Conservation (phyloP, 1,140 invertebrate species). For the Zaprionus ornatus region DNA sequence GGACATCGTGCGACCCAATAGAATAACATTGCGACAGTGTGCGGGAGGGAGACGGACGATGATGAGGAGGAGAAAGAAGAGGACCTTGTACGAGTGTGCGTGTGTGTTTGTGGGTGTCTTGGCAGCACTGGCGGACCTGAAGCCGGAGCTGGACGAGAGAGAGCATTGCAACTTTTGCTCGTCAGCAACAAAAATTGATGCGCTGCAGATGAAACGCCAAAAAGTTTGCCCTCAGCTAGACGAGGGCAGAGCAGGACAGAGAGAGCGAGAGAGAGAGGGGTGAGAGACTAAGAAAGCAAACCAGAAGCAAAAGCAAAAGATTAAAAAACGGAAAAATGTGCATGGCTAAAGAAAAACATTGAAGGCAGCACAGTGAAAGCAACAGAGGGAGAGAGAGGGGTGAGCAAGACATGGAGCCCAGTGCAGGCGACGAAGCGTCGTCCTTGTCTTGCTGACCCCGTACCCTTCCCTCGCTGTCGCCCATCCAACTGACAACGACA, state of each 20-base stretch:
- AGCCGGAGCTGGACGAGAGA: constrained; percentile 18
- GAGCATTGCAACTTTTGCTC: constrained; percentile 80
- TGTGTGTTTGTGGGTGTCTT: constrained; percentile 22
- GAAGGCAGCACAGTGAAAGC: constrained; percentile 32
- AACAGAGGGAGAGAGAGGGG: neutral
- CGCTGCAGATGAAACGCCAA: constrained; percentile 83
- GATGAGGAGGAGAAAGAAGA: neutral
- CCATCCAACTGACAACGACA: constrained; percentile 51
- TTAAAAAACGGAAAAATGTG: constrained; percentile 80
- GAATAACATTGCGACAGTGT: constrained; percentile 73
- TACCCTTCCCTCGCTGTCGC: neutral
- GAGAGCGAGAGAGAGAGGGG: neutral
- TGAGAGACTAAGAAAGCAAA: constrained; percentile 62
- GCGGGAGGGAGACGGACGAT: neutral
- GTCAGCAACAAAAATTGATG: constrained; percentile 83
- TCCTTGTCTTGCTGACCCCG: constrained; percentile 1
- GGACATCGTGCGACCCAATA: constrained; percentile 70
- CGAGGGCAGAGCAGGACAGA: neutral
- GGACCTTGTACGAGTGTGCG: neutral
- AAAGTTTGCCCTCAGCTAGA: constrained; percentile 75
- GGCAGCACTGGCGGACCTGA: constrained; percentile 28
- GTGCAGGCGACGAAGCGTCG: constrained; percentile 51
- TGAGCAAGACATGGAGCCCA: constrained; percentile 1
- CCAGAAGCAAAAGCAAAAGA: constrained; percentile 71
- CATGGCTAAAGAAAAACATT: constrained; percentile 74